Conservation (phyloP, 2,113 vertebrate species). For the Onychostoma macrolepis region DNA sequence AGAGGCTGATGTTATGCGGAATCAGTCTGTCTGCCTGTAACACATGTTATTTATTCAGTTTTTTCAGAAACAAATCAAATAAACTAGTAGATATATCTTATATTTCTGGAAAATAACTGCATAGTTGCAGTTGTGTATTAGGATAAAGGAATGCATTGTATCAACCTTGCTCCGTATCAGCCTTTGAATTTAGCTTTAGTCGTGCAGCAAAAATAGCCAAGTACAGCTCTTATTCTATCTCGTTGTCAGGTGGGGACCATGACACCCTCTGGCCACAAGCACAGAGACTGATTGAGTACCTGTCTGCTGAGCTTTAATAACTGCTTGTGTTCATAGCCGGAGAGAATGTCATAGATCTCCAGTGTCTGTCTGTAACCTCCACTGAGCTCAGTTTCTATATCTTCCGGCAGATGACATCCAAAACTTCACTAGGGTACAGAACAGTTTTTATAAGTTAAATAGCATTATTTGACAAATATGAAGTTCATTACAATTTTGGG, state of each 20-base stretch:
- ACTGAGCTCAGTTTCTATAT: background rate
- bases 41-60: background rate
- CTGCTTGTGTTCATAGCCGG: slow-evolving; percentile 12
- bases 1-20: background rate
- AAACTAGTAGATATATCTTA: background rate
- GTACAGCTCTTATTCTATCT: slow-evolving; percentile 20
- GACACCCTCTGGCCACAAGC: background rate
- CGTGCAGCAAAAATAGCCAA: background rate
- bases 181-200: background rate
- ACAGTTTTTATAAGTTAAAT: background rate
- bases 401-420: background rate
- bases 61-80: background rate
- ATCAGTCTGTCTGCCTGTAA: background rate
- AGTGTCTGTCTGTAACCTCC: background rate
- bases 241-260: background rate
- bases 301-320: slow-evolving; percentile 31
- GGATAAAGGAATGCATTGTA: background rate
- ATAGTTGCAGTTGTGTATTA: background rate
- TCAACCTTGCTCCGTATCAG: background rate
- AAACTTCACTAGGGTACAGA: background rate
- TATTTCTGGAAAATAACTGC: background rate
- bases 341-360: slow-evolving; percentile 13
- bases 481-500: background rate
- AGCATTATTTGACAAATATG: background rate
- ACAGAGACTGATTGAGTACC: slow-evolving; percentile 9